phyloP scores from a whole-genome alignment of 2,797 vertebrate species.

The Falco concolor region DNA sequence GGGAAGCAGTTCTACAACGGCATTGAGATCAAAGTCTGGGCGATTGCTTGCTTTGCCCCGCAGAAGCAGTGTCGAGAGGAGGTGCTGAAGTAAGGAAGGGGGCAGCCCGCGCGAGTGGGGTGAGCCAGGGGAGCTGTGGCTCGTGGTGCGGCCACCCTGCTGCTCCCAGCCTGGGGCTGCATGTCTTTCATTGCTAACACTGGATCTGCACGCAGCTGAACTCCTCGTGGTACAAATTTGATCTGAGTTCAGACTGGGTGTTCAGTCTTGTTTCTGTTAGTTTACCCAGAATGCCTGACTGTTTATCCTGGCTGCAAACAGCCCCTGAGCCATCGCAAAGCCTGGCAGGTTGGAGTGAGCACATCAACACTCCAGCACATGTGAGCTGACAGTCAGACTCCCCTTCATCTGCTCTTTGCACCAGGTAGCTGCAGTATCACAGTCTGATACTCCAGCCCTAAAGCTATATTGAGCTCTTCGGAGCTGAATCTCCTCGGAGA shows the following conservation, averaged over 20 bases:
- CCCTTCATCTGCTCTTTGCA: not conserved
- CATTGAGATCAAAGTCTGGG: conserved; percentile 99
- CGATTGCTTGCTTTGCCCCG: conserved; percentile 97
- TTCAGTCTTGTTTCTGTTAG: not conserved
- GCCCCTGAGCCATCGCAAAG: not conserved
- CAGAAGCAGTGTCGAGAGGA: conserved; percentile 99
- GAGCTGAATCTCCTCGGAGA: not conserved
- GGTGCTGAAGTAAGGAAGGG: conserved; percentile 93
- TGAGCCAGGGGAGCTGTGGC: not conserved
- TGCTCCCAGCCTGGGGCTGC: not conserved
- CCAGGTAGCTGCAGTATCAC: not conserved
- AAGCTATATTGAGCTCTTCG: not conserved
- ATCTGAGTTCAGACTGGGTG: not conserved
- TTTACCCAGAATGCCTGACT: not conserved
- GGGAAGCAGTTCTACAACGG: conserved; percentile 99
- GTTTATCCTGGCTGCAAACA: not conserved
- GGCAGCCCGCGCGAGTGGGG: not conserved
- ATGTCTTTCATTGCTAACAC: accelerated
- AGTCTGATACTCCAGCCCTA: not conserved
- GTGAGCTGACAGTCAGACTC: not conserved
- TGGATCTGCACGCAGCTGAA: not conserved
- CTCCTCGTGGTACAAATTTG: not conserved
- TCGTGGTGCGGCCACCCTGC: not conserved
- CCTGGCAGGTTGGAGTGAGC: not conserved
- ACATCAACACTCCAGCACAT: not conserved